Base-by-base conservation (phyloP, 2,113 vertebrate species). In the Microtus montanus region DNA sequence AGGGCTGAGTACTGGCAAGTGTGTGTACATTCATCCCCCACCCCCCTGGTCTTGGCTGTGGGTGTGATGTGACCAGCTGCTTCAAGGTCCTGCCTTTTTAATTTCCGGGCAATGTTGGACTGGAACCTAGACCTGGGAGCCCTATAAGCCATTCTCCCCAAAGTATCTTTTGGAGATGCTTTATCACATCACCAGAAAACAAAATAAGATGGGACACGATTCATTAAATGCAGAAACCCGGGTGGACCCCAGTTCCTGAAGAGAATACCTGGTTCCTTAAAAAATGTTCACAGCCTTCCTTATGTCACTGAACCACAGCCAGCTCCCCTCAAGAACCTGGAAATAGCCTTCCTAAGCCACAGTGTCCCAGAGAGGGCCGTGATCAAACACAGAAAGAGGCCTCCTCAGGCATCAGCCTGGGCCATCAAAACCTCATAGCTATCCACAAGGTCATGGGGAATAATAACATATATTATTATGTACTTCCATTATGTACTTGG, bases 401-500 rank as follows among this genome's bases (percentile, higher is more conserved):
- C 30, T 49, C 64, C 12, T 87, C 90, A 6, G 8, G 5, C 83
- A 63, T 17, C 28, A 30, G 35, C 41, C 64, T 73, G 17, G 12
- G 35, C 70, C 49, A 63, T 22, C 2, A 10, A 28, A 54, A 35
- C 19, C 54, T 44, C 66, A 78, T 19, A 71, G 35, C 41, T 54
- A 19, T 4, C 35, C 47, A 4, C 44, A 24, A 3, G 7, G 15
- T 33, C 35, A 38, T 38, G 35, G 71, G 66, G 4, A 61, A 30
- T 68, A 71, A 52, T 2, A n/a, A 41, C 84, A 20, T 54, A 63
- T 9, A 64, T 49, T 49, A 49, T 49, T 49, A 49, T 49, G 49
- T 49, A 12, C 0, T 47, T 24, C 35, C 8, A 6, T 8, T 52
- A 26, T 52, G 2, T 38, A 10, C 1, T 1, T 2, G 3, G 8